Base-by-base conservation (phyloP, 2,888 invertebrate species). In the Mesochorus sp. region DNA sequence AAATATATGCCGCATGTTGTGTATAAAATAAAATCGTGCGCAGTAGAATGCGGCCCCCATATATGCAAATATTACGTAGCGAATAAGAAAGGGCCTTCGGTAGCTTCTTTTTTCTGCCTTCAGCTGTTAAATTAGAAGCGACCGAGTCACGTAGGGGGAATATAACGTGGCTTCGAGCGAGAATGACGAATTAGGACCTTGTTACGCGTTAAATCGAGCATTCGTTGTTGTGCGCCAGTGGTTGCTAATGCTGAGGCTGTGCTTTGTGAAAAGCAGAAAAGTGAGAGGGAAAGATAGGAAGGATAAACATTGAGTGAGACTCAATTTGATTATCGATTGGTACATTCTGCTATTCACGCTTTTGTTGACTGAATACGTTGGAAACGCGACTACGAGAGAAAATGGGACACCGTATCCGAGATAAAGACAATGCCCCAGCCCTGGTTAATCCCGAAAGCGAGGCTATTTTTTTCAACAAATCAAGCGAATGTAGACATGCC, bases 181-280 rank as follows among this genome's bases (percentile, higher is more conserved):
- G 79, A 71, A 79, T 79, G 79, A 79, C 74, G 79, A 79, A 79
- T 79, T 79, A 75, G 74, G 79, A 74, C 70, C 74, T 79, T 74
- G 74, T 79, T 79, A 75, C 79, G 71, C 74, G 66, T 42, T 67
- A 67, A 79, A 79, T 71, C 67, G 79, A 71, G 74, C 55, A 66
- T 49, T 79, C 66, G 71, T 71, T 28, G 70, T 66, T 59, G 51
- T 66, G 59, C 49, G 68, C 47, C 57, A 51, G 19, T 28, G 71
- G 34, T 31, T 39, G 62, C 37, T 28, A 44, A 3, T 19, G 57
- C 17, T 26, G 14, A 8, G 49, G 26, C 19, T 34, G 42, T 75
- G 42, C 62, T 55, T 24, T 57, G 49, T 24, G 26, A 44, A n/a
- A 14, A 28, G 19, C 24, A 47, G 39, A 42, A 24, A 6, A 51